Base-by-base conservation (phyloP, 2,113 vertebrate genomes). In the Hemicordylus capensis region DNA sequence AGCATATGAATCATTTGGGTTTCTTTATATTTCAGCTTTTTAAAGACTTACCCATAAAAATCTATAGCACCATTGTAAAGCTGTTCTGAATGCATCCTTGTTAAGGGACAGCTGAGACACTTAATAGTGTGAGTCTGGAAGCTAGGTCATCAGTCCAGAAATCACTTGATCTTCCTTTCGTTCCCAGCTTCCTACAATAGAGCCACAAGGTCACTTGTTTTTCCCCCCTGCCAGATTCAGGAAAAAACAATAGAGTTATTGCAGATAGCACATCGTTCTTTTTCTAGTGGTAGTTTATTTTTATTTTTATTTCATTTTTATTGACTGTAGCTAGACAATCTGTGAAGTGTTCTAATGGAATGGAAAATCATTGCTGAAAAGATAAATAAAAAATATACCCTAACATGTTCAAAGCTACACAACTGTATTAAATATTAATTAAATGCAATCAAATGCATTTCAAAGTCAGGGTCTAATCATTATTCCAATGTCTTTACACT, bases 41-140 rank as follows among this genome's bases (percentile, higher is more conserved):
- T 88, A 89, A 91, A 88, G 88, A 91, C 4, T 89, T 89, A 88
- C 59, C 85, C 90, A 88, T 87, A 51, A 94, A 94, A 86, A 81
- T 91, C 89, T 90, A 56, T 76, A 34, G 4, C 80, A 89, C 84
- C 83, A 84, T 85, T 91, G 67, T 88, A 56, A 0, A 34, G 17
- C 82, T 88, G 85, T 87, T 89, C 59, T 95, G 89, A 94, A 96
- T 92, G 91, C 84, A 94, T 90, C 10, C 88, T 87, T 92, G 92
- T 94, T 93, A 92, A 93, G 91, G 85, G 91, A 67, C 86, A 91
- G 87, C 85, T 91, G 93, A 92, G 85, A 85, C 51, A 91, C 63
- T 80, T 92, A 90, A 92, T 85, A 59, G 84, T 84, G 51, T 79
- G 85, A 93, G 90, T 89, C 80, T 86, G 31, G 80, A 92, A 94